Percentiles rank a stretch among this genome's conserved stretches.
These are phyloP conservation scores for Tor tambroides DNA, from an alignment of 2,113 vertebrate species.

Conservation along the genomic window DNA sequence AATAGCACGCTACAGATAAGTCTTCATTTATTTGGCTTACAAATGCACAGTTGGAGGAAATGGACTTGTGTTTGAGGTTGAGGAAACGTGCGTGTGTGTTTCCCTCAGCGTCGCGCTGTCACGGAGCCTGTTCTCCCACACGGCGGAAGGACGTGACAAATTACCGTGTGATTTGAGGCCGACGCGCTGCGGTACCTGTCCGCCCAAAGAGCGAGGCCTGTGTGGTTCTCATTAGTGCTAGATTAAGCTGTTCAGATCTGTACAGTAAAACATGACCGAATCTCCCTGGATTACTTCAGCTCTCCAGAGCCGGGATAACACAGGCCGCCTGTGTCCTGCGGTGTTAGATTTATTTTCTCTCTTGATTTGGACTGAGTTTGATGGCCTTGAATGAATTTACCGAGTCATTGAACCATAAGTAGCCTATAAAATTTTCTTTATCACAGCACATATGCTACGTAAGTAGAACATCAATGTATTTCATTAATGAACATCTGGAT, in stretches of 20 bases:
- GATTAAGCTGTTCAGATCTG: slow-evolving; percentile 70
- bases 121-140: slow-evolving; percentile 8
- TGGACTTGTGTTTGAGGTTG: slow-evolving; percentile 1
- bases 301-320: slow-evolving; percentile 62
- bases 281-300: slow-evolving; percentile 66
- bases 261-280: slow-evolving; percentile 61
- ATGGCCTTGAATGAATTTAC: neutral
- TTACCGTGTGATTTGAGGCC: slow-evolving; percentile 44
- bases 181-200: slow-evolving; percentile 34
- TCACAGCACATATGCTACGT: neutral
- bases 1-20: neutral
- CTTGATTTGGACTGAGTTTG: slow-evolving; percentile 61
- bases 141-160: slow-evolving; percentile 42
- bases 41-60: slow-evolving; percentile 35
- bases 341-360: slow-evolving; percentile 62
- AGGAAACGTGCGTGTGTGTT: slow-evolving; percentile 51
- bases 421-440: neutral
- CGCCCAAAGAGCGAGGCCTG: slow-evolving; percentile 32
- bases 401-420: neutral
- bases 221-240: slow-evolving; percentile 73
- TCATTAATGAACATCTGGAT: slow-evolving; percentile 37
- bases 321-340: slow-evolving; percentile 61
- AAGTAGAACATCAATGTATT: neutral
- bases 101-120: slow-evolving; percentile 26
- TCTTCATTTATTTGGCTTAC: neutral